Percentiles rank a stretch among this genome's conserved stretches.
Evolutionary conservation across 1,140 invertebrate species (phyloP).

Genomic region (Rhyacophila brunnea): DNA sequence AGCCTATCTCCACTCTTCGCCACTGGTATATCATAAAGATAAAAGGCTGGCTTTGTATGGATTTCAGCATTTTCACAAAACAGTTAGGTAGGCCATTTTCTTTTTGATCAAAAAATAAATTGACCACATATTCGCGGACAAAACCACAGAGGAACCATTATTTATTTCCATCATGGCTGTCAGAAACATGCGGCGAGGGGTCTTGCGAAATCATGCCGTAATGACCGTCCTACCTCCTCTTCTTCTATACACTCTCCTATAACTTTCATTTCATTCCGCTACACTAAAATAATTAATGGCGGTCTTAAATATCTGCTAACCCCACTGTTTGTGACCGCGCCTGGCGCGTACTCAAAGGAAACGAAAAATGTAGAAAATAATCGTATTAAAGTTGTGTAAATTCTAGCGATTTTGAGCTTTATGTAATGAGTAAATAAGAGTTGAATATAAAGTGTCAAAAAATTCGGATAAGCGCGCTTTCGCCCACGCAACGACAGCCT

Average conservation of each 20-base stretch:
- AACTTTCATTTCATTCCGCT: constrained; percentile 20
- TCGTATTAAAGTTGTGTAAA: no score
- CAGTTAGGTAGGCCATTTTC: no score
- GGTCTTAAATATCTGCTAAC: constrained; percentile 35
- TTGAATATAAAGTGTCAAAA: constrained; percentile 10
- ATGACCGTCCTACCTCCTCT: constrained; percentile 17
- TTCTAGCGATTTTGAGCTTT: constrained; percentile 5
- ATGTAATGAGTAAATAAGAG: constrained; percentile 10
- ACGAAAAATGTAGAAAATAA: not conserved
- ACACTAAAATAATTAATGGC: constrained; percentile 34
- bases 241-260: not conserved
- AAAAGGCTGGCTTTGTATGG: no score
- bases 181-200: constrained; percentile 3
- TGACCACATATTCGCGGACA: no score
- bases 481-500: constrained; percentile 23
- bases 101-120: no score
- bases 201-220: constrained; percentile 21
- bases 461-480: not conserved
- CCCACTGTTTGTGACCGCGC: constrained; percentile 26
- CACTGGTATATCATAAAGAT: no score
- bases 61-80: no score
- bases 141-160: constrained; percentile 3
- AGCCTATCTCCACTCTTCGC: no score
- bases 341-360: constrained; percentile 26
- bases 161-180: constrained; percentile 18